Conservation (phyloP, 2,888 invertebrate genomes). For the Limnephilus lunatus region DNA sequence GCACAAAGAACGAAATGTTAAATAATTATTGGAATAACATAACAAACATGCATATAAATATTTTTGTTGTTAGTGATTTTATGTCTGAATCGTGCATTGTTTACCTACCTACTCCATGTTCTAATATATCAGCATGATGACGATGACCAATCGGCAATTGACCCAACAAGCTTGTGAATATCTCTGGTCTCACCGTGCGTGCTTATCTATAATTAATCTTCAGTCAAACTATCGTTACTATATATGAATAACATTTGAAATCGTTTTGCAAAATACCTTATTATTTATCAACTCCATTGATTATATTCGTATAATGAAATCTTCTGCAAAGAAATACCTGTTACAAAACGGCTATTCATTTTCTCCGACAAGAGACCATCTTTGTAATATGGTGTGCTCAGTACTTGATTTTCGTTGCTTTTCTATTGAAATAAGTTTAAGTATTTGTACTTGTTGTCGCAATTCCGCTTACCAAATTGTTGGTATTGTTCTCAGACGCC, state of each 20-base stretch:
- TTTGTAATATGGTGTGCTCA: conserved; percentile 14
- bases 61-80: too few species aligned
- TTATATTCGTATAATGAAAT: conserved; percentile 10
- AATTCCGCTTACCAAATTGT: conserved; percentile 7
- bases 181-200: not conserved
- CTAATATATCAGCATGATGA: not conserved
- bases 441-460: conserved; percentile 1
- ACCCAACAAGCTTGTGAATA: not conserved
- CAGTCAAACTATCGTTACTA: not conserved
- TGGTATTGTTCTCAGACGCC: conserved; percentile 18
- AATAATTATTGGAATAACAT: not conserved
- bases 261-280: not conserved
- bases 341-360: not conserved
- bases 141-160: not conserved
- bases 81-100: not conserved
- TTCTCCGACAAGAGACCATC: conserved; percentile 19
- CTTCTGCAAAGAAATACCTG: not conserved
- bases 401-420: conserved; percentile 17
- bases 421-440: conserved; percentile 14
- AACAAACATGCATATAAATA: too few species aligned
- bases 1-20: too few species aligned
- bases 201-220: not conserved
- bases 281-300: conserved; percentile 8
- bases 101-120: not conserved
- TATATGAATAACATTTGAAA: not conserved